phyloP scores from a whole-genome alignment of 2,113 vertebrate genomes.

The Platysternon megacephalum region DNA sequence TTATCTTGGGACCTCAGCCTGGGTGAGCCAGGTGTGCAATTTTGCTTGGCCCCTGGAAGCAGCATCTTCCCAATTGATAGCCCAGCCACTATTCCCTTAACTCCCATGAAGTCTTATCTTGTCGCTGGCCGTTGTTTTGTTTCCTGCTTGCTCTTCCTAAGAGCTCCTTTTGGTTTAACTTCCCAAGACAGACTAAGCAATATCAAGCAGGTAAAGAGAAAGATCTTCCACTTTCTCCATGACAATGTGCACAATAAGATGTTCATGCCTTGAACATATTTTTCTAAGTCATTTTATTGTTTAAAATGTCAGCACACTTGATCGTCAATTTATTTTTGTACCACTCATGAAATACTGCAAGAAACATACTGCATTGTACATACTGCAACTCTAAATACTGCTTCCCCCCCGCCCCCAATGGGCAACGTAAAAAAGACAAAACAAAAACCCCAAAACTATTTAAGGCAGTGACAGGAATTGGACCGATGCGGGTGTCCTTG shows the following conservation, averaged over 20 bases:
- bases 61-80: neutral
- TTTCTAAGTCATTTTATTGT: constrained; percentile 15
- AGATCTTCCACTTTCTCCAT: neutral
- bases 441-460: neutral
- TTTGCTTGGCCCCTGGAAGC: neutral
- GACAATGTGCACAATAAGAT: neutral
- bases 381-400: neutral
- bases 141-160: neutral
- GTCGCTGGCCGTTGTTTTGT: neutral
- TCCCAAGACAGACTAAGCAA: neutral
- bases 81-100: neutral
- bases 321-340: neutral
- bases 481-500: neutral
- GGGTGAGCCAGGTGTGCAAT: neutral
- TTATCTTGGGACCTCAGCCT: neutral
- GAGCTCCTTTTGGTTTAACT: neutral
- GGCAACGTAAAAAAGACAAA: neutral
- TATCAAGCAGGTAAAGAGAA: neutral
- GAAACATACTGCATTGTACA: neutral
- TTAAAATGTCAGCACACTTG: neutral
- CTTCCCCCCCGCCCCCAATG: neutral
- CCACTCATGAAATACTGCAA: neutral
- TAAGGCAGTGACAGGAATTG: neutral
- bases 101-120: neutral
- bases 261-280: neutral